Percentiles rank a stretch among this genome's conserved stretches.
Evolutionary conservation across 2,113 vertebrate genomes (phyloP).

Genomic region (Microcebus jonahi): DNA sequence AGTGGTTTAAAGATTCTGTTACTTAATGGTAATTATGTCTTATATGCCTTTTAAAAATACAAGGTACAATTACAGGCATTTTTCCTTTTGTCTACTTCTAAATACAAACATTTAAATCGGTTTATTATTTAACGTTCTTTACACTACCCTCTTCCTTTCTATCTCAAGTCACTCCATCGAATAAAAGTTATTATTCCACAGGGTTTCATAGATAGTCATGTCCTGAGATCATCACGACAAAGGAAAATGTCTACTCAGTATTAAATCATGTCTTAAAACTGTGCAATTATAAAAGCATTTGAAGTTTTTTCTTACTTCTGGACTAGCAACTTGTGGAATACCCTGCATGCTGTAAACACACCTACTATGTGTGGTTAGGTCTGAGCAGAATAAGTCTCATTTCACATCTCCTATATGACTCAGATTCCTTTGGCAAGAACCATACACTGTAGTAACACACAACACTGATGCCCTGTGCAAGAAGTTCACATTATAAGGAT

Average conservation of each 20-base stretch:
- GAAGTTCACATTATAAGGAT: slow-evolving; percentile 29
- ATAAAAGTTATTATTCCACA: slow-evolving; percentile 32
- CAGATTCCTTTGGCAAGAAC: slow-evolving; percentile 44
- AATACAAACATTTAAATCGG: slow-evolving; percentile 41
- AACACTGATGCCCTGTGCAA: neutral
- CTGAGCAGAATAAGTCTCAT: slow-evolving; percentile 30
- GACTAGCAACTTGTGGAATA: neutral
- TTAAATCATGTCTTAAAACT: neutral
- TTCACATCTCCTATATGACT: slow-evolving; percentile 46
- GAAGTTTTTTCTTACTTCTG: neutral
- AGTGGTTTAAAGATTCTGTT: slow-evolving; percentile 78
- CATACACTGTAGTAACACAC: neutral
- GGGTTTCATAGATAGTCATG: neutral
- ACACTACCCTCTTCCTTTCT: neutral
- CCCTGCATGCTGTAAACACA: neutral
- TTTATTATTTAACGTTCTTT: neutral
- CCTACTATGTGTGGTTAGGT: neutral
- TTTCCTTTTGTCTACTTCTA: neutral
- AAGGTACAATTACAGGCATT: slow-evolving; percentile 24
- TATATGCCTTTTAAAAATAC: slow-evolving; percentile 49
- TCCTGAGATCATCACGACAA: neutral
- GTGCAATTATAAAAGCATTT: slow-evolving; percentile 43
- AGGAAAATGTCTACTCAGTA: neutral
- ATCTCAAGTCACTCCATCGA: neutral
- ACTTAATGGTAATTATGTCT: slow-evolving; percentile 58